Evolutionary conservation across 2,113 vertebrate species (phyloP), one percentile per base, ranked within the genome.

Genomic region (Protobothrops mucrosquamatus): DNA sequence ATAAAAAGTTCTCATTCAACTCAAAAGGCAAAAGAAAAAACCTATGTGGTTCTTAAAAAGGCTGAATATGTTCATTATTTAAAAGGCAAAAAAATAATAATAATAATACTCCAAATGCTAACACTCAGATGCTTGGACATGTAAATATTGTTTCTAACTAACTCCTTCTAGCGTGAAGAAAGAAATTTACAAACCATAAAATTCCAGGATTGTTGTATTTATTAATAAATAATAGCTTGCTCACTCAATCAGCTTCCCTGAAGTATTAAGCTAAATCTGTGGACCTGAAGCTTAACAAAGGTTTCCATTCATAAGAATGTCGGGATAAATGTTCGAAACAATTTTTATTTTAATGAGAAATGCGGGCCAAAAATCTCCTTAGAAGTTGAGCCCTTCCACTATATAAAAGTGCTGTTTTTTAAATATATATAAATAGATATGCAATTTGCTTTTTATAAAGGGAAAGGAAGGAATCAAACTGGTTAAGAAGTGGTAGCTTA

Each of bases 271-370:
- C 29, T 48, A 29, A 94, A 61, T 89, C 93, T 89, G 89, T 95
- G 96, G 96, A 96, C 81, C 15, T 34, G 85, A 93, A 96, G 92
- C 89, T 94, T 94, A 96, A 93, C 95, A 93, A 95, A 94, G 22
- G 81, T 7, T 94, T 90, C 94, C 94, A 96, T 94, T 96, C 93
- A 91, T 91, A 94, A 96, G 95, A 59, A 64, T 94, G 93, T 95
- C 95, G 91, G 54, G 92, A 46, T 46, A 55, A 12, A 20, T 94
- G 95, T 96, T 93, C 94, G 94, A 52, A 95, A 94, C 89, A 26
- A 9, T 57, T 89, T 97, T 96, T 91, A 95, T 56, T 56, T 20
- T 92, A 92, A 93, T 93, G 89, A 93, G 43, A 24, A 92, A 59
- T 95, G 81, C 89, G 86, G 11, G 94, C 89, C 95, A 87, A 92